Evolutionary conservation across 1,140 invertebrate species (phyloP).

Genomic region (Drosophila tristis): DNA sequence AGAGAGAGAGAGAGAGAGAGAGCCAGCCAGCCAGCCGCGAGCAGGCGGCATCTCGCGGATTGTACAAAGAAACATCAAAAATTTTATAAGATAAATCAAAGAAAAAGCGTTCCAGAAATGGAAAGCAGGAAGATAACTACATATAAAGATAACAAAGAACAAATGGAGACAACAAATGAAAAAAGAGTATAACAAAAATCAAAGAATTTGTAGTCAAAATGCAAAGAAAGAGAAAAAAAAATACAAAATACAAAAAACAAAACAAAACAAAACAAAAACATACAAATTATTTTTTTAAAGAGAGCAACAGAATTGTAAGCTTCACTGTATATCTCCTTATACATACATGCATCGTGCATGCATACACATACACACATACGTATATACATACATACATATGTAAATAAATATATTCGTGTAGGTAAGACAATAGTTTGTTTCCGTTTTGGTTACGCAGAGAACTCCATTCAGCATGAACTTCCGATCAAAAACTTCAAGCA

Average conservation of each 20-base stretch:
- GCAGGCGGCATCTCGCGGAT: slow-evolving; percentile 10
- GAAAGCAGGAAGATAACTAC: not conserved
- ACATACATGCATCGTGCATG: too few species aligned
- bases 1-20: too few species aligned
- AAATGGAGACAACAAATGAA: slow-evolving; percentile 31
- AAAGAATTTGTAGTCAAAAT: slow-evolving; percentile 78
- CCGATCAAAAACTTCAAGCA: not conserved
- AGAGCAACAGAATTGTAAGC: slow-evolving; percentile 18
- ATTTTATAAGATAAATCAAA: slow-evolving; percentile 11
- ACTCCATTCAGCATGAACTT: not conserved
- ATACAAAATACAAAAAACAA: slow-evolving; percentile 30
- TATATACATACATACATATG: too few species aligned
- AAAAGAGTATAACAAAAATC: slow-evolving; percentile 64
- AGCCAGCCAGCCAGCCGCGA: too few species aligned
- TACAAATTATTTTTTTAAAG: not conserved
- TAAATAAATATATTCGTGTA: too few species aligned
- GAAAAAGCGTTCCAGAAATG: slow-evolving; percentile 1
- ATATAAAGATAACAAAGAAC: slow-evolving; percentile 11
- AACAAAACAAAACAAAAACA: not conserved
- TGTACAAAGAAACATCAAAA: slow-evolving; percentile 22
- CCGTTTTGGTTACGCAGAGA: slow-evolving; percentile 1
- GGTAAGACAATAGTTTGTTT: slow-evolving; percentile 18
- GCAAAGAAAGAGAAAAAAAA: slow-evolving; percentile 22
- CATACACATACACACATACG: too few species aligned
- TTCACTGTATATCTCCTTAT: too few species aligned